These are phyloP conservation scores for Drosophila kohkoa DNA, from an alignment of 1,140 invertebrate species.

Conservation along the genomic window DNA sequence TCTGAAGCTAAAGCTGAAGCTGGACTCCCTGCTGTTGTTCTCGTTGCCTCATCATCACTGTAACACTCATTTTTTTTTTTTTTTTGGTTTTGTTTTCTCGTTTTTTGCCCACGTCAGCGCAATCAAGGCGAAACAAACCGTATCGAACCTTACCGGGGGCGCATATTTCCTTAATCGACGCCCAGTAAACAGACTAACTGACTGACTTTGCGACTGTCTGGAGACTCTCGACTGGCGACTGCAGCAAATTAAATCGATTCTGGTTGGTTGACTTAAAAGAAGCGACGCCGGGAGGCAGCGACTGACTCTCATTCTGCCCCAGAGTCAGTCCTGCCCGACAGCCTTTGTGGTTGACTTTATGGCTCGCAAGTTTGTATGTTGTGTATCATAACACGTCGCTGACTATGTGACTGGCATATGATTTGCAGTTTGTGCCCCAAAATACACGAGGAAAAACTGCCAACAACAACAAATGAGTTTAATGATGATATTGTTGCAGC, in stretches of 20 bases:
- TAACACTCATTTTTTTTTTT: neutral
- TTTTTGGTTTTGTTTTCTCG: conserved; percentile 29
- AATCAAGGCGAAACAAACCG: conserved; percentile 62
- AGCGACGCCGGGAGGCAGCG: neutral
- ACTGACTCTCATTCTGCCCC: neutral
- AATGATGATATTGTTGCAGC: conserved; percentile 58
- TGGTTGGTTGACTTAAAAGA: conserved; percentile 35
- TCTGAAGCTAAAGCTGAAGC: neutral
- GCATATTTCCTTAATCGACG: conserved; percentile 81
- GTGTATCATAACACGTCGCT: conserved; percentile 79
- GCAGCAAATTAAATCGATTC: conserved; percentile 81
- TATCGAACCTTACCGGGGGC: conserved; percentile 44
- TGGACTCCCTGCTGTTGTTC: conserved; percentile 22
- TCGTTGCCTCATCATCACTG: conserved; percentile 2
- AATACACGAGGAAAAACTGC: conserved; percentile 11
- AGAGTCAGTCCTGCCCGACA: conserved; percentile 42
- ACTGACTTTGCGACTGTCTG: conserved; percentile 36
- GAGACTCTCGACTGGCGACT: conserved; percentile 6
- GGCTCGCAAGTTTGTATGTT: conserved; percentile 26
- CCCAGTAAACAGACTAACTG: conserved; percentile 59
- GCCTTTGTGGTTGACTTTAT: conserved; percentile 59
- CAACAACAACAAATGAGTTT: conserved; percentile 36
- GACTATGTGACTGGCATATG: conserved; percentile 79
- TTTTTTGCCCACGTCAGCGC: conserved; percentile 71
- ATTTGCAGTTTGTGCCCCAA: conserved; percentile 42